These are phyloP conservation scores for Etheostoma perlongum DNA, from an alignment of 2,797 vertebrate species.

Conservation along the genomic window DNA sequence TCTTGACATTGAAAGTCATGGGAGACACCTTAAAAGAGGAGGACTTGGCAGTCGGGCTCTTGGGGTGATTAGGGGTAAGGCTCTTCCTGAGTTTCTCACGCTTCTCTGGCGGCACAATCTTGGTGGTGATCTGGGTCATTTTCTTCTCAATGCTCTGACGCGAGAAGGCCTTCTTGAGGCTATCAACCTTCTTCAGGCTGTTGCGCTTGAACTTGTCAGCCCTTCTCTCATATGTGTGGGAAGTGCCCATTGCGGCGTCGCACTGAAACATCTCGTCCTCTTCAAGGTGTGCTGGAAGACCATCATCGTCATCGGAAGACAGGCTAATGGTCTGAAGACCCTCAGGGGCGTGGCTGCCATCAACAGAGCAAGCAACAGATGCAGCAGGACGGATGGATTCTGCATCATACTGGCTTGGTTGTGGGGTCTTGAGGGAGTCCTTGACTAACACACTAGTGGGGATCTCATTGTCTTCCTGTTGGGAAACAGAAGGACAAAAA, in stretches of 20 bases:
- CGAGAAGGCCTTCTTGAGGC: constrained; percentile 96
- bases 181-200: constrained; percentile 96
- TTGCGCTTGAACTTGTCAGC: constrained; percentile 93
- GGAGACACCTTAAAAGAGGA: constrained; percentile 91
- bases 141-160: constrained; percentile 96
- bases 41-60: constrained; percentile 87
- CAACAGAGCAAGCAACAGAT: constrained; percentile 73
- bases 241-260: constrained; percentile 57
- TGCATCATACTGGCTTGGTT: constrained; percentile 86
- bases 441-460: constrained; percentile 90
- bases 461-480: constrained; percentile 96
- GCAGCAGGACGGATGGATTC: constrained; percentile 72
- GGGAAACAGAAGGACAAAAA: constrained; percentile 65
- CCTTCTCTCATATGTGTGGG: constrained; percentile 85
- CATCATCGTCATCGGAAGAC: constrained; percentile 90
- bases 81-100: constrained; percentile 97
- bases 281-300: constrained; percentile 67
- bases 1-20: constrained; percentile 90
- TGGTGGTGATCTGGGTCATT: constrained; percentile 93
- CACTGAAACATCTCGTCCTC: constrained; percentile 82
- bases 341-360: constrained; percentile 86
- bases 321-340: constrained; percentile 91
- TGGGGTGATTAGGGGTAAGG: constrained; percentile 91
- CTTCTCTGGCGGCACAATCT: constrained; percentile 93
- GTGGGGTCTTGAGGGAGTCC: constrained; percentile 81